phyloP scores from a whole-genome alignment of 2,888 invertebrate genomes.

The Cosmorhoe ocellata region DNA sequence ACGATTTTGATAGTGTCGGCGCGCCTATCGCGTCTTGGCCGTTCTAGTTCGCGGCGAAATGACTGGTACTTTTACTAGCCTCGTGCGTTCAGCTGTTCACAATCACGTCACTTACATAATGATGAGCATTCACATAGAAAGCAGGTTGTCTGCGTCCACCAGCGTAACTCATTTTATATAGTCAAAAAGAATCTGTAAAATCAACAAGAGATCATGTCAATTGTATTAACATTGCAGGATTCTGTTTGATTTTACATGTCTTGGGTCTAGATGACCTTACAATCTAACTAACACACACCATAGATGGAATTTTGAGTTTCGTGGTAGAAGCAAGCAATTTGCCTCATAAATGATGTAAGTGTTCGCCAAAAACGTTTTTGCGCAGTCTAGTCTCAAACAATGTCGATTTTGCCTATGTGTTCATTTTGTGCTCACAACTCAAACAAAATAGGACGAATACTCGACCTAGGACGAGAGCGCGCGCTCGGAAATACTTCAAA shows the following conservation, averaged over 20 bases:
- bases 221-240: too few relatives aligned
- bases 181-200: too few relatives aligned
- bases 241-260: too few relatives aligned
- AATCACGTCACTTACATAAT: constrained; percentile 17
- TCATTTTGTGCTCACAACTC: constrained; percentile 78
- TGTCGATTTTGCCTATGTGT: constrained; percentile 77
- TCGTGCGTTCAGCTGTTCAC: neutral
- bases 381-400: constrained; percentile 67
- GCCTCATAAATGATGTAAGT: constrained; percentile 4
- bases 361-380: constrained; percentile 32
- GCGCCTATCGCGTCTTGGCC: constrained; percentile 28
- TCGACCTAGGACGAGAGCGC: constrained; percentile 62
- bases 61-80: constrained; percentile 29
- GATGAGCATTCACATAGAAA: constrained; percentile 1
- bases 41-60: constrained; percentile 27
- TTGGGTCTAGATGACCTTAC: too few relatives aligned
- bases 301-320: too few relatives aligned
- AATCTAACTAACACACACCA: too few relatives aligned
- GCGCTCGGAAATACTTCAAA: constrained; percentile 61
- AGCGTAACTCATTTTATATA: too few relatives aligned
- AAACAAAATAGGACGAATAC: constrained; percentile 73
- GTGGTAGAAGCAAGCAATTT: neutral
- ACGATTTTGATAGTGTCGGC: constrained; percentile 18
- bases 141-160: constrained; percentile 3
- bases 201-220: too few relatives aligned